Base-by-base conservation (phyloP, 2,888 invertebrate species). In the Perithous albicinctus region DNA sequence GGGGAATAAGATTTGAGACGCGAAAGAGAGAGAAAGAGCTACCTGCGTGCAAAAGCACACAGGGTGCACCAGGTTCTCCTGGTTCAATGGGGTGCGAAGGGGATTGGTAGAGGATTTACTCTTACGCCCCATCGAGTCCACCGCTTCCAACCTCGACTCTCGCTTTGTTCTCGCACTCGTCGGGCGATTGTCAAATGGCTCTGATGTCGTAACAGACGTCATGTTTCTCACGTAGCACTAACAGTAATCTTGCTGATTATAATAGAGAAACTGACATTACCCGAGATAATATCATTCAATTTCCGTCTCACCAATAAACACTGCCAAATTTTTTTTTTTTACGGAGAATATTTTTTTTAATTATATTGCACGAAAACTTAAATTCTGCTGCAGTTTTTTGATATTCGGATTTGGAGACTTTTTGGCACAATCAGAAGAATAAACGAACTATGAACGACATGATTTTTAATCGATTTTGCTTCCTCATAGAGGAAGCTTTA, bases 41-140 rank as follows among this genome's bases (percentile, higher is more conserved):
- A n/a, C n/a, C n/a, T n/a, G n/a, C n/a, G n/a, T n/a, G n/a, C n/a
- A n/a, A n/a, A n/a, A n/a, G 54, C 26, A n/a, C 54, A 4, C 29
- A 51, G 29, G 59, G 32, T 38, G 15, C 51, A 43, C 61, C 41
- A 63, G 73, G 43, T n/a, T n/a, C n/a, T n/a, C n/a, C 54, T 56
- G 66, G 69, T 69, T 73, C 77, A 73, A 77, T 73, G 77, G 77
- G 66, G 73, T 81, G 77, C 67, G 54, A 81, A 77, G 32, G 67
- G 67, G 72, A 67, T 69, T 63, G n/a, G 81, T 51, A 46, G 56
- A 46, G 77, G 77, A 77, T 81, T 77, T 63, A 69, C 73, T 63
- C 69, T 73, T 61, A 51, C 38, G 56, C 56, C 61, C 63, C 63
- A 77, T 69, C 80, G 73, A 43, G 20, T 69, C 46, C 54, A 43